A percentile compares a stretch with the other conserved stretches of the same genome.
Evolutionary conservation across 2,888 invertebrate genomes (phyloP).

Genomic region (Micropterix aruncella): DNA sequence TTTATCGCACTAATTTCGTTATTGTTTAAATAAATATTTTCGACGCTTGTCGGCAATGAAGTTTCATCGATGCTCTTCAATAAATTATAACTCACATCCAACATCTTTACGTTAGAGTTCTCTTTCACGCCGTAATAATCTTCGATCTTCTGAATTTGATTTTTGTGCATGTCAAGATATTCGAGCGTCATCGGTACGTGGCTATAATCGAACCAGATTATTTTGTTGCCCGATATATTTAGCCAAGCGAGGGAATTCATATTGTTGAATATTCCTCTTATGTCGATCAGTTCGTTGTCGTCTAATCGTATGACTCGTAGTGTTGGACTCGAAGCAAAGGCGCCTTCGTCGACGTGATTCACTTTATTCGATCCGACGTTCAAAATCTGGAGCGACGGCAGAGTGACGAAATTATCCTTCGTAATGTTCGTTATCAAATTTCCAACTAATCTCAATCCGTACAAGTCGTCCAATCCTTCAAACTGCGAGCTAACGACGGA

Average conservation of each 20-base stretch:
- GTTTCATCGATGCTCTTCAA: slow-evolving; percentile 51
- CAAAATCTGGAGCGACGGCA: slow-evolving; percentile 60
- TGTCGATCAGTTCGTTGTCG: slow-evolving; percentile 62
- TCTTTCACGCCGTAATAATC: slow-evolving; percentile 56
- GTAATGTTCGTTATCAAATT: slow-evolving; percentile 67
- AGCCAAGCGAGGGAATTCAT: slow-evolving; percentile 63
- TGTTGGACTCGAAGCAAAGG: slow-evolving; percentile 59
- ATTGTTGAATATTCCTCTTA: slow-evolving; percentile 63
- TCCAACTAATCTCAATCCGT: slow-evolving; percentile 63
- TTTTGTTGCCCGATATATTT: slow-evolving; percentile 66
- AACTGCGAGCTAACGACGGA: slow-evolving; percentile 58
- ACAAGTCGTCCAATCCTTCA: slow-evolving; percentile 57
- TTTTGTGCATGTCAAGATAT: slow-evolving; percentile 71
- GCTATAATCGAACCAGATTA: slow-evolving; percentile 69
- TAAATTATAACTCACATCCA: slow-evolving; percentile 63
- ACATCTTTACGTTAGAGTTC: slow-evolving; percentile 55
- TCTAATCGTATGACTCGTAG: slow-evolving; percentile 64
- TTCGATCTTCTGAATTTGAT: slow-evolving; percentile 60
- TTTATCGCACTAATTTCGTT: slow-evolving; percentile 57
- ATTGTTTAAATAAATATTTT: slow-evolving; percentile 57
- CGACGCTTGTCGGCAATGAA: slow-evolving; percentile 59
- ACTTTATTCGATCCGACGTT: slow-evolving; percentile 72
- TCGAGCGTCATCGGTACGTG: slow-evolving; percentile 61
- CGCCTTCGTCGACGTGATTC: slow-evolving; percentile 60
- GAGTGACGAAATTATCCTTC: slow-evolving; percentile 54